Percentiles rank a stretch among this genome's conserved stretches.
phyloP scores from a whole-genome alignment of 2,113 vertebrate genomes.

The Nipponia nippon region DNA sequence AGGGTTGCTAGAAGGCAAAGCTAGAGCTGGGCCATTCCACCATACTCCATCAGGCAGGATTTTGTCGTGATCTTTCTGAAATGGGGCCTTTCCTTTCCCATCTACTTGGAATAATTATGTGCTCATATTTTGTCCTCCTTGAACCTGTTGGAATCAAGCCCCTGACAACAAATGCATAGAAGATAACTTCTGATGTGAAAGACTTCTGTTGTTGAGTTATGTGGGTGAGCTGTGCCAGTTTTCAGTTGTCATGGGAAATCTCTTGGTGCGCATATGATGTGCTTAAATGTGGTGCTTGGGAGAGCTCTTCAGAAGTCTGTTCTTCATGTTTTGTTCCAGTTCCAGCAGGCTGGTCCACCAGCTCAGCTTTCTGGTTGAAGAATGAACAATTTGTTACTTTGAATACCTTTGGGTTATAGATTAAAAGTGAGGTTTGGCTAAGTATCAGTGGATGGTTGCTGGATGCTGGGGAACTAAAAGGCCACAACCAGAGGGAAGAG shows the following conservation, averaged over 20 bases:
- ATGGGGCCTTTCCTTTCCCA: background rate
- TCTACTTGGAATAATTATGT: background rate
- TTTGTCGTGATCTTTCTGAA: background rate
- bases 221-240: background rate
- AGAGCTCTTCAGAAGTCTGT: slow-evolving; percentile 30
- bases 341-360: slow-evolving; percentile 9
- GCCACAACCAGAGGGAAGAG: slow-evolving; percentile 30
- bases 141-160: background rate
- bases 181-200: background rate
- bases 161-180: background rate
- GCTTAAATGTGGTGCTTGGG: background rate
- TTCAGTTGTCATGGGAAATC: slow-evolving; percentile 17
- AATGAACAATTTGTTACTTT: slow-evolving; percentile 57
- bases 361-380: slow-evolving; percentile 22
- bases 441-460: slow-evolving; percentile 15
- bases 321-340: slow-evolving; percentile 15
- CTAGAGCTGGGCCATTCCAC: background rate
- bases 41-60: background rate
- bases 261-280: background rate
- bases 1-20: background rate
- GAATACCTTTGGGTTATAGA: slow-evolving; percentile 48
- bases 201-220: background rate
- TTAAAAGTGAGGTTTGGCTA: slow-evolving; percentile 58
- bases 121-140: background rate
- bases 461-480: slow-evolving; percentile 19